Conservation (phyloP, 2,113 vertebrate species). For the Aythya baeri region DNA sequence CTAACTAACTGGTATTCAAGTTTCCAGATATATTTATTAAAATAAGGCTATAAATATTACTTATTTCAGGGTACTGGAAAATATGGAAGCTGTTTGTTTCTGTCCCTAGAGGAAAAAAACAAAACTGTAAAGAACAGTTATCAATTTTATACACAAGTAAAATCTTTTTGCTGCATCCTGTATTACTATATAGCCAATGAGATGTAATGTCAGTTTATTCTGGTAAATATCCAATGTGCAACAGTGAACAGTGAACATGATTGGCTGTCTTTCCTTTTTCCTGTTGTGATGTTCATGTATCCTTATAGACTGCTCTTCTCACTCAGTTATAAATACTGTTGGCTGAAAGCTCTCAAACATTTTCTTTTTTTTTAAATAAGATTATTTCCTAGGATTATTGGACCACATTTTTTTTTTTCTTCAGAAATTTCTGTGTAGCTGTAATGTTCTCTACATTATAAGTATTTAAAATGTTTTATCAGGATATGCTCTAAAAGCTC, state of each 20-base stretch:
- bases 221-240: background rate
- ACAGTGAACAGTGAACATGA: background rate
- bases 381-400: background rate
- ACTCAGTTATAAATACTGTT: background rate
- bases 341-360: background rate
- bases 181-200: background rate
- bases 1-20: background rate
- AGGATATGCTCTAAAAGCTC: background rate
- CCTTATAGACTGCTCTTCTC: background rate
- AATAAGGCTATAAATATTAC: background rate
- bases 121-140: fast-evolving
- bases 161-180: background rate
- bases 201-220: background rate
- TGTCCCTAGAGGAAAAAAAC: background rate
- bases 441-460: background rate
- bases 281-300: background rate
- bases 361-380: background rate
- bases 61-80: background rate
- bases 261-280: background rate
- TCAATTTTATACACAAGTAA: background rate
- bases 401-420: background rate
- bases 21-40: background rate
- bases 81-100: background rate
- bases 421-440: background rate
- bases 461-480: background rate